Evolutionary conservation across 1,140 invertebrate species (phyloP), one percentile per base, ranked within the genome.

Genomic region (Pseudachorutes palmiensis): DNA sequence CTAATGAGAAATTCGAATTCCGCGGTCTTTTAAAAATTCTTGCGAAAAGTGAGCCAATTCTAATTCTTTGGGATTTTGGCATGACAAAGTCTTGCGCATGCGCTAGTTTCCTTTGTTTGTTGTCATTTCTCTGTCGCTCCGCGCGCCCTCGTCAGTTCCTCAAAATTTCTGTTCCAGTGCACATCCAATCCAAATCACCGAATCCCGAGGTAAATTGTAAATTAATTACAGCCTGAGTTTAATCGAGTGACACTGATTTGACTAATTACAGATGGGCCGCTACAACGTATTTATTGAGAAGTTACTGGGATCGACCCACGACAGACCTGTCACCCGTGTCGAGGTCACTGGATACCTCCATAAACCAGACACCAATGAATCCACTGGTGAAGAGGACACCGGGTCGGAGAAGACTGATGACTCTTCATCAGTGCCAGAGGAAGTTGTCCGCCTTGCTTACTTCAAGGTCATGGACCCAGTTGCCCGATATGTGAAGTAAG

Each of bases 401-500:
- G 36, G 51, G 24, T 16, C 24, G 51, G 51, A 14, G 9, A 26
- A 55, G 5, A 24, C 24, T 9, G 51, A 12, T 5, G 14, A 55
- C 12, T 12, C 24, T 26, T 26, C 9, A 16, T 14, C 51, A 26
- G 24, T 24, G 12, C 12, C 51, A 9, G 51, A 55, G 5, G 51
- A 55, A 24, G 9, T 55, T 9, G 51, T 55, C 5, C 51, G 51
- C 24, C 24, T 55, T 9, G 51, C 51, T 5, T 16, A 9, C 12
- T 55, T 55, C 24, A 24, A 55, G 5, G 24, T 55, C 51, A 55
- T 22, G 51, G 24, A 55, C 24, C 51, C 51, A 55, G 51, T 55
- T 3, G 51, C 51, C 51, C 9, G 51, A 24, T 55, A 14, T 24
- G 51, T 55, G 9, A 55, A 55, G 51, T 55, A 55, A 55, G 51